phyloP scores from a whole-genome alignment of 2,888 invertebrate species.

The Pandemis heparana region DNA sequence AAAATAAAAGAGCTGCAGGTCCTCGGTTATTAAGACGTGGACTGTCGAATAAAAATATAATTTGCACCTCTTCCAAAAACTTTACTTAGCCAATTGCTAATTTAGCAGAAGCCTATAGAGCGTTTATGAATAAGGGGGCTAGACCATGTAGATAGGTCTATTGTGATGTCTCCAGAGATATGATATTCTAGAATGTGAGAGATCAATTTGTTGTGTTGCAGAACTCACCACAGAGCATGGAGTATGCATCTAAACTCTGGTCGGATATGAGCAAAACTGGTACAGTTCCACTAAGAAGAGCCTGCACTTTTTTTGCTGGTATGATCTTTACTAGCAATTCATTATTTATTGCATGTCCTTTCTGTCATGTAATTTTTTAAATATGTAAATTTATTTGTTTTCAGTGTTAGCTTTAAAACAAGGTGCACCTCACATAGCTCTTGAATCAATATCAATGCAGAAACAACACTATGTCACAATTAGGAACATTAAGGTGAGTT shows the following conservation, averaged over 20 bases:
- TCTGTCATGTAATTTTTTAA: neutral
- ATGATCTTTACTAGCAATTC: slow-evolving; percentile 29
- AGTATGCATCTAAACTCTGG: slow-evolving; percentile 88
- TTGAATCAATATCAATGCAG: slow-evolving; percentile 87
- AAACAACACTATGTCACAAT: slow-evolving; percentile 88
- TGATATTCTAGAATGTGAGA: too few species aligned
- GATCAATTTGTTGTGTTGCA: slow-evolving; percentile 62
- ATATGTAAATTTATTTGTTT: slow-evolving; percentile 45
- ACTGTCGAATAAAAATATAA: too few species aligned
- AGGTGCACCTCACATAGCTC: slow-evolving; percentile 87
- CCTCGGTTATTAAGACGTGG: too few species aligned
- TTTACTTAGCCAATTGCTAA: too few species aligned
- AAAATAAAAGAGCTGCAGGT: too few species aligned
- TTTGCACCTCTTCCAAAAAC: too few species aligned
- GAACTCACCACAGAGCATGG: slow-evolving; percentile 89
- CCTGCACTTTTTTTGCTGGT: slow-evolving; percentile 87
- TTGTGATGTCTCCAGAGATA: too few species aligned
- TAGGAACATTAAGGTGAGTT: slow-evolving; percentile 88
- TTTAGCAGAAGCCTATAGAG: too few species aligned
- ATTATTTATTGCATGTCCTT: neutral
- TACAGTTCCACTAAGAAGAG: slow-evolving; percentile 86
- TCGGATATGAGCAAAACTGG: slow-evolving; percentile 84
- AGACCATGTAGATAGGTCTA: too few species aligned
- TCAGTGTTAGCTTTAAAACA: slow-evolving; percentile 88
- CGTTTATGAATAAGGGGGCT: too few species aligned